These are phyloP conservation scores for Tretioscincus oriximinensis DNA, from an alignment of 2,113 vertebrate species.

Conservation along the genomic window DNA sequence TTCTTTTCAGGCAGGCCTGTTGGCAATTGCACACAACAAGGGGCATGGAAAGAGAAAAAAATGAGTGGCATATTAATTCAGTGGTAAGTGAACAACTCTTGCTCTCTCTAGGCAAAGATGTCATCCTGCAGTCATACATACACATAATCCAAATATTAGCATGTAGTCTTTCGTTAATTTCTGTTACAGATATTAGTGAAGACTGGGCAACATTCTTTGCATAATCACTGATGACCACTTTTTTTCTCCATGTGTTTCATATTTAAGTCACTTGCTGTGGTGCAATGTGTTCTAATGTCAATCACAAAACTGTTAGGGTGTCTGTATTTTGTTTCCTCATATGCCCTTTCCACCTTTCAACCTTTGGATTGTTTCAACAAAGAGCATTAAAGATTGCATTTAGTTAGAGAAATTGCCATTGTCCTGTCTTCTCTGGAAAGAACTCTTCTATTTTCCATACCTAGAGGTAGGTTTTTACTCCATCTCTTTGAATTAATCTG, in stretches of 20 bases:
- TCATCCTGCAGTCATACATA: constrained; percentile 45
- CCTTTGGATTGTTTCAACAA: constrained; percentile 44
- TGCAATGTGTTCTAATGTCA: constrained; percentile 56
- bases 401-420: constrained; percentile 55
- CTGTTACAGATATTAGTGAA: constrained; percentile 64
- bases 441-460: constrained; percentile 62
- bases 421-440: constrained; percentile 56
- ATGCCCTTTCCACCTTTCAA: background rate
- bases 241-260: background rate
- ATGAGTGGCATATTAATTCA: constrained; percentile 61
- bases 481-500: constrained; percentile 78
- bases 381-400: constrained; percentile 55
- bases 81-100: constrained; percentile 50
- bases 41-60: constrained; percentile 45
- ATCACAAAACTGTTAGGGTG: constrained; percentile 25
- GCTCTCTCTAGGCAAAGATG: constrained; percentile 65
- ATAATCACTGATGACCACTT: constrained; percentile 34
- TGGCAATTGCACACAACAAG: constrained; percentile 55
- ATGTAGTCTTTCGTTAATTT: constrained; percentile 45
- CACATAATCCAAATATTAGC: background rate
- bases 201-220: constrained; percentile 62
- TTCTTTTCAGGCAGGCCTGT: constrained; percentile 57
- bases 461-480: constrained; percentile 74
- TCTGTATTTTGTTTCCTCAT: constrained; percentile 4
- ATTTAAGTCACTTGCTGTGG: constrained; percentile 15